These are phyloP conservation scores for Cyclopterus lumpus DNA, from an alignment of 2,797 vertebrate species.

Conservation along the genomic window DNA sequence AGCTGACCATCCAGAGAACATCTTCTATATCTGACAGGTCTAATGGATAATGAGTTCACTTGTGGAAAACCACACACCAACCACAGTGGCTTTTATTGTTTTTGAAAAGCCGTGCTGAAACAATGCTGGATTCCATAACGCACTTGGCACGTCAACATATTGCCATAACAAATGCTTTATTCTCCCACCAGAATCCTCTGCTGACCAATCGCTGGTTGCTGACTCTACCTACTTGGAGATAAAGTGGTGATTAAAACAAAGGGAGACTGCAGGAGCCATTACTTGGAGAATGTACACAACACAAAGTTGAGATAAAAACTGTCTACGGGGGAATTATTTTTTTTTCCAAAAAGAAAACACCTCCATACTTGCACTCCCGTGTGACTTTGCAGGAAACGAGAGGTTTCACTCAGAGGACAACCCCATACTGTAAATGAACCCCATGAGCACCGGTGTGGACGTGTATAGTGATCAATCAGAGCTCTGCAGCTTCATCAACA, in stretches of 20 bases:
- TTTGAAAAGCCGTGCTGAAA: constrained; percentile 54
- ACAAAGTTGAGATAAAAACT: constrained; percentile 33
- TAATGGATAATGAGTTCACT: constrained; percentile 71
- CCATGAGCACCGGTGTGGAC: constrained; percentile 40
- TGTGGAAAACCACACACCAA: constrained; percentile 59
- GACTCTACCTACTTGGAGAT: constrained; percentile 57
- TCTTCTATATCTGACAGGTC: constrained; percentile 58
- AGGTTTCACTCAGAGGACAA: constrained; percentile 59
- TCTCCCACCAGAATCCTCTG: constrained; percentile 56
- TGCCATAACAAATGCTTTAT: constrained; percentile 46
- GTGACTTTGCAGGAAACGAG: constrained; percentile 68
- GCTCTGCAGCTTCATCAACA: constrained; percentile 60
- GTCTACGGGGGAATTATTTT: constrained; percentile 7
- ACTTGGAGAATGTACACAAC: background rate
- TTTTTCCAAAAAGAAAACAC: constrained; percentile 22
- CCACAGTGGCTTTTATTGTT: constrained; percentile 72
- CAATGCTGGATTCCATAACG: constrained; percentile 55
- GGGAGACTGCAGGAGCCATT: constrained; percentile 44
- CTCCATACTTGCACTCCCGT: constrained; percentile 31
- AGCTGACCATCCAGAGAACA: constrained; percentile 48
- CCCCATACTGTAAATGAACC: constrained; percentile 63
- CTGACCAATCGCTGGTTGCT: constrained; percentile 50
- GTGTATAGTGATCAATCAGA: constrained; percentile 76
- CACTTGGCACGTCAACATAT: constrained; percentile 42
- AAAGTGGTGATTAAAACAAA: constrained; percentile 66